phyloP scores from a whole-genome alignment of 2,113 vertebrate species.

The Picathartes gymnocephalus region DNA sequence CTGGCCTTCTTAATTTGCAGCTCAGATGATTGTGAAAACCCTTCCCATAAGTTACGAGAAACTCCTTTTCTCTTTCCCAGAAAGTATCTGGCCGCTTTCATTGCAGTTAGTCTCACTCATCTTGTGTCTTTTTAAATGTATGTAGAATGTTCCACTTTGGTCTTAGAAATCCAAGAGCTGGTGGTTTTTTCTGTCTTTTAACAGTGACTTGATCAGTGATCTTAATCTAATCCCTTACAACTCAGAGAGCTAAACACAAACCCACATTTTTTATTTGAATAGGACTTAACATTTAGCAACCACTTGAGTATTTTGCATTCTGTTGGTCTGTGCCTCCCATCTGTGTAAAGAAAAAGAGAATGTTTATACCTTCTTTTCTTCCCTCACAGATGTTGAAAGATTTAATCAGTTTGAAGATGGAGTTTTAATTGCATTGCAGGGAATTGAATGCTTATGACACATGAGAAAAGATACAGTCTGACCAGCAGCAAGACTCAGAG shows the following conservation, averaged over 20 bases:
- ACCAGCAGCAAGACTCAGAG: not conserved
- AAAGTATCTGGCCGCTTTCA: not conserved
- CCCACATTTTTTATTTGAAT: not conserved
- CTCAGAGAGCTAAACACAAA: not conserved
- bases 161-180: not conserved
- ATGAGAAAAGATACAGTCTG: not conserved
- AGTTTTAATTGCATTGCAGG: conserved; percentile 29
- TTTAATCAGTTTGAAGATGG: conserved; percentile 20
- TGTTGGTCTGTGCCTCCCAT: not conserved
- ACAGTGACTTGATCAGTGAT: not conserved
- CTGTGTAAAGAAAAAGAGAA: conserved; percentile 9
- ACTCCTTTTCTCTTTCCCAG: not conserved
- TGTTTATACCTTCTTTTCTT: conserved; percentile 21
- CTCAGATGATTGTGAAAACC: not conserved
- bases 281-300: not conserved
- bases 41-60: not conserved
- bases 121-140: not conserved
- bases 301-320: not conserved
- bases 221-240: not conserved
- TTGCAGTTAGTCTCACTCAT: not conserved
- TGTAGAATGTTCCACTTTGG: not conserved
- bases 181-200: not conserved
- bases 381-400: conserved; percentile 32
- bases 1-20: not conserved
- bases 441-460: not conserved